phyloP scores from a whole-genome alignment of 2,113 vertebrate genomes.

The Emydocephalus ijimae region DNA sequence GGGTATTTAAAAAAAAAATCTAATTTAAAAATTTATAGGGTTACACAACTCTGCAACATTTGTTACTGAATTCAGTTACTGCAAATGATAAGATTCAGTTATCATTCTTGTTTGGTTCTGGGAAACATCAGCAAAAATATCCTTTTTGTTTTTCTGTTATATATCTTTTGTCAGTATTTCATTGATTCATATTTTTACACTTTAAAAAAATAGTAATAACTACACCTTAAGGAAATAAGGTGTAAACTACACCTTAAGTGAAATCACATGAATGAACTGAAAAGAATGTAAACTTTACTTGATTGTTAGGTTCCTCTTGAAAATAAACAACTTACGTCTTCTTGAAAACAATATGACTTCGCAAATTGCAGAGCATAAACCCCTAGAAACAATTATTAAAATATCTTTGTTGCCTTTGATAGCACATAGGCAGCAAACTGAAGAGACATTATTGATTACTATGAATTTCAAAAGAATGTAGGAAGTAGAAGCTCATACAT shows the following conservation, averaged over 20 bases:
- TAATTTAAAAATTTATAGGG: too few relatives aligned
- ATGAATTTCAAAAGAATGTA: not conserved
- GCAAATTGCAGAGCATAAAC: not conserved
- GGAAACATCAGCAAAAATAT: not conserved
- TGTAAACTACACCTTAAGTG: not conserved
- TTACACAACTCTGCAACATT: too few relatives aligned
- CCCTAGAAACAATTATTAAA: not conserved
- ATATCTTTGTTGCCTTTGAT: not conserved
- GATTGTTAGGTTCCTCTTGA: not conserved
- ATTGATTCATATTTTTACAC: not conserved
- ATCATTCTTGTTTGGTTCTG: not conserved
- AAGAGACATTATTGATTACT: not conserved
- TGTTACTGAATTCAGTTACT: too few relatives aligned
- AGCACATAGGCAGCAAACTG: not conserved
- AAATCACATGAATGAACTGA: not conserved
- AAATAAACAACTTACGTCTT: not conserved
- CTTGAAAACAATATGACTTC: not conserved
- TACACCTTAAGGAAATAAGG: not conserved
- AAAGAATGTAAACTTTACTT: not conserved
- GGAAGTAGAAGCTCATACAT: not conserved
- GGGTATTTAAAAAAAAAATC: too few relatives aligned
- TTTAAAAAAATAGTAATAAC: not conserved
- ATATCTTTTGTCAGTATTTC: not conserved
- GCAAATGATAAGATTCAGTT: too few relatives aligned
- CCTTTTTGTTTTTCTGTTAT: not conserved